Conservation (phyloP, 2,113 vertebrate species). For the Gasterosteus nipponicus region DNA sequence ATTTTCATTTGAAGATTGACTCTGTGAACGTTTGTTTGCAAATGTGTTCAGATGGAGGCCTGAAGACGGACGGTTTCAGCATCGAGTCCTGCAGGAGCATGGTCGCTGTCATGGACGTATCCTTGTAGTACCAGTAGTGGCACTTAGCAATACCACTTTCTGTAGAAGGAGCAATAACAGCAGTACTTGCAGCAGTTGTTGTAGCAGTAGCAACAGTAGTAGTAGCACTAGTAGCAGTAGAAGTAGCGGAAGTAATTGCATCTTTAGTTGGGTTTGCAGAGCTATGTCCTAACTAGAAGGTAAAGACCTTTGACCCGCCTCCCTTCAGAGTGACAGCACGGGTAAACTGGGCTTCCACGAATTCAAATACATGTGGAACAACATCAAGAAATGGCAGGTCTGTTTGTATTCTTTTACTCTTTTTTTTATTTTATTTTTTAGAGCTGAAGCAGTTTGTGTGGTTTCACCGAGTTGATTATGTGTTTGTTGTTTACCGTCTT, state of each 20-base stretch:
- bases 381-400: constrained; percentile 96
- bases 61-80: constrained; percentile 89
- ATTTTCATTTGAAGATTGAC: background rate
- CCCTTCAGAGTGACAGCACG: constrained; percentile 83
- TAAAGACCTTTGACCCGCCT: constrained; percentile 64
- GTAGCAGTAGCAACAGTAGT: background rate
- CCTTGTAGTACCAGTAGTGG: constrained; percentile 63
- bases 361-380: constrained; percentile 95
- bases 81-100: constrained; percentile 94
- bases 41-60: constrained; percentile 74
- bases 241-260: background rate
- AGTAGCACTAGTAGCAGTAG: background rate
- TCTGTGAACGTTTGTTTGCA: background rate
- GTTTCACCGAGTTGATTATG: background rate
- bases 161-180: too few relatives aligned
- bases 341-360: constrained; percentile 95
- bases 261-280: background rate
- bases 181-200: background rate
- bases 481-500: background rate
- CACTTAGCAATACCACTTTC: background rate
- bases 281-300: background rate
- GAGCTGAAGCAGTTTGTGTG: background rate
- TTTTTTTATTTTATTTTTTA: background rate
- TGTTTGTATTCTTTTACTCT: constrained; percentile 5
- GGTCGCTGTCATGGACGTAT: constrained; percentile 96